A percentile compares a stretch with the other conserved stretches of the same genome.
These are phyloP conservation scores for Mionectes macconnelli DNA, from an alignment of 2,113 vertebrate species.

Conservation along the genomic window DNA sequence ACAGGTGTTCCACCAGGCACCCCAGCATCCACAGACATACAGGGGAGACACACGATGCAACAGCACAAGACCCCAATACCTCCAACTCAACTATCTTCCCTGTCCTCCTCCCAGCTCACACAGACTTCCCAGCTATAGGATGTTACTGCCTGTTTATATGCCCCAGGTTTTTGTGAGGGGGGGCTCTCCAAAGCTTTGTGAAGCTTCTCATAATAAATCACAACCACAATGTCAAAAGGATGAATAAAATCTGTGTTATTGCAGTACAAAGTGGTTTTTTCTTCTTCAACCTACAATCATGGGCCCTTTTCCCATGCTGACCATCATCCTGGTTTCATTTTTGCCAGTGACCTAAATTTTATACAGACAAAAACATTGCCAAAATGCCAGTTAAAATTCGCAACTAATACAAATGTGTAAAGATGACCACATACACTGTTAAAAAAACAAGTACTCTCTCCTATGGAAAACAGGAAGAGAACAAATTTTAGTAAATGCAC, in stretches of 20 bases:
- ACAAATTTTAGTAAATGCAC: not conserved
- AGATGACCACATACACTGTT: not conserved
- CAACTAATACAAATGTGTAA: not conserved
- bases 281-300: not conserved
- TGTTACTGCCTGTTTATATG: not conserved
- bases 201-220: not conserved
- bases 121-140: not conserved
- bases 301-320: not conserved
- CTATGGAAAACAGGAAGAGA: not conserved
- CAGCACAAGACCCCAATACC: not conserved
- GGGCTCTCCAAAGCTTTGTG: not conserved
- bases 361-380: not conserved
- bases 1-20: accelerated
- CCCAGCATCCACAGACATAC: not conserved
- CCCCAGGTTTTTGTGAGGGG: not conserved
- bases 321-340: not conserved
- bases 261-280: not conserved
- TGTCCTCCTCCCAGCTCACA: not conserved
- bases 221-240: not conserved
- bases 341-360: not conserved
- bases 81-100: not conserved
- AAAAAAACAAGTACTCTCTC: not conserved
- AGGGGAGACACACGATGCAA: accelerated
- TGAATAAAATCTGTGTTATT: not conserved
- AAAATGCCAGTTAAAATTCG: not conserved